Conservation (phyloP, 2,113 vertebrate species). For the Struthidea cinerea region DNA sequence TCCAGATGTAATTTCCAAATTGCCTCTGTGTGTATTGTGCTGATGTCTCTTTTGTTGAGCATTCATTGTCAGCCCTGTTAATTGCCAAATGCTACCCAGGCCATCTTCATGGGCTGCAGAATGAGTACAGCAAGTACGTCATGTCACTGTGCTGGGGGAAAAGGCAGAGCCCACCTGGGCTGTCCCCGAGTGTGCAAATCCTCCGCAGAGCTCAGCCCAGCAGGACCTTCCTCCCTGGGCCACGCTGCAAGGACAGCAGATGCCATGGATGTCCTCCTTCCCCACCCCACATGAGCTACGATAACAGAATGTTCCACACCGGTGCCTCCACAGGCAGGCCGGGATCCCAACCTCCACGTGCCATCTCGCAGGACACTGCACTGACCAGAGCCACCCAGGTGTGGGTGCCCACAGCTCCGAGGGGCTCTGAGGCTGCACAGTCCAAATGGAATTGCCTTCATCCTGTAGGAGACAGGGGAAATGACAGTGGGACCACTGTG, state of each 20-base stretch:
- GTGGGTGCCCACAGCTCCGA: background rate
- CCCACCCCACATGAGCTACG: background rate
- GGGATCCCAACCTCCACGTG: fast-evolving
- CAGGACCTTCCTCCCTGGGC: background rate
- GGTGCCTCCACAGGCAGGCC: background rate
- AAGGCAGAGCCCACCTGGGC: background rate
- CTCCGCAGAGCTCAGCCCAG: background rate
- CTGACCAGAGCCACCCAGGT: background rate
- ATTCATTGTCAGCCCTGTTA: background rate
- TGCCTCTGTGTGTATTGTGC: background rate
- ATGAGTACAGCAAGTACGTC: fast-evolving
- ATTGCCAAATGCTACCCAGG: background rate
- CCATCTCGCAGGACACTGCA: background rate
- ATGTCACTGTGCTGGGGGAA: fast-evolving
- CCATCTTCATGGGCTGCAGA: background rate
- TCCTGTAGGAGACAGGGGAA: background rate
- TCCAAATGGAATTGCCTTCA: background rate
- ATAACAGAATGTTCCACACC: background rate
- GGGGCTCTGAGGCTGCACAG: background rate
- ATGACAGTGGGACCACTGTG: background rate
- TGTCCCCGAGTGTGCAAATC: background rate
- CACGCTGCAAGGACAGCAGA: background rate
- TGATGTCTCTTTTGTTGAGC: background rate
- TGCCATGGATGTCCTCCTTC: background rate
- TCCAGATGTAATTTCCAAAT: background rate